A percentile compares a stretch with the other conserved stretches of the same genome.
Conservation (phyloP, 2,888 invertebrate species). For the Ptychoptera albimana region DNA sequence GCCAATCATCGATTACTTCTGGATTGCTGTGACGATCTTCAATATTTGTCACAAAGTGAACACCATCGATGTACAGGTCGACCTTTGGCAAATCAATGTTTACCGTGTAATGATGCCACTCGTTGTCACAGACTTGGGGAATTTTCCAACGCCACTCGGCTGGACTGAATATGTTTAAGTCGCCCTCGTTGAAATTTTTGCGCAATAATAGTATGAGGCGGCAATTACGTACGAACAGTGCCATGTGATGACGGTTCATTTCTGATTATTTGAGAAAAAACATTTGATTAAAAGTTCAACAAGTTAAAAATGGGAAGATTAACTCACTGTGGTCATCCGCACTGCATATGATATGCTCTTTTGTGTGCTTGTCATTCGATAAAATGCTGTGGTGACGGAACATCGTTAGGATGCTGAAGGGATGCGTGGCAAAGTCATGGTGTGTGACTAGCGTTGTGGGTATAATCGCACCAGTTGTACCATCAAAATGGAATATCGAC, state of each 20-base stretch:
- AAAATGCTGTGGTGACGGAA: slow-evolving; percentile 75
- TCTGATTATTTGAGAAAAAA: slow-evolving; percentile 38
- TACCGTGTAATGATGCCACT: slow-evolving; percentile 97
- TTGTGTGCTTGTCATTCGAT: slow-evolving; percentile 72
- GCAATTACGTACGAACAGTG: slow-evolving; percentile 92
- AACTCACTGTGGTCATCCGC: slow-evolving; percentile 92
- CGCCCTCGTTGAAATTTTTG: slow-evolving; percentile 83
- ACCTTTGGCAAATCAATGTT: slow-evolving; percentile 87
- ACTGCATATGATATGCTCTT: slow-evolving; percentile 93
- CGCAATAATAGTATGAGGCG: slow-evolving; percentile 81
- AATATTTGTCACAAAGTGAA: slow-evolving; percentile 27
- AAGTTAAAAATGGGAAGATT: slow-evolving; percentile 3
- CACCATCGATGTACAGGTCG: slow-evolving; percentile 77
- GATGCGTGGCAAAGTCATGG: slow-evolving; percentile 46
- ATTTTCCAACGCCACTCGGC: slow-evolving; percentile 99
- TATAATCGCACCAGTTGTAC: slow-evolving; percentile 74
- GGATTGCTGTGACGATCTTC: slow-evolving; percentile 56
- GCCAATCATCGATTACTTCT: slow-evolving; percentile 99
- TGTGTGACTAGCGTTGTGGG: slow-evolving; percentile 63
- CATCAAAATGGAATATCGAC: slow-evolving; percentile 93
- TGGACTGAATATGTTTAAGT: slow-evolving; percentile 86
- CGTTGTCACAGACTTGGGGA: slow-evolving; percentile 89
- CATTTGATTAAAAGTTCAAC: slow-evolving; percentile 6
- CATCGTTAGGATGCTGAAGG: slow-evolving; percentile 88
- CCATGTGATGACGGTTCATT: slow-evolving; percentile 99